Conservation (phyloP, 2,113 vertebrate genomes). For the Ifrita kowaldi region DNA sequence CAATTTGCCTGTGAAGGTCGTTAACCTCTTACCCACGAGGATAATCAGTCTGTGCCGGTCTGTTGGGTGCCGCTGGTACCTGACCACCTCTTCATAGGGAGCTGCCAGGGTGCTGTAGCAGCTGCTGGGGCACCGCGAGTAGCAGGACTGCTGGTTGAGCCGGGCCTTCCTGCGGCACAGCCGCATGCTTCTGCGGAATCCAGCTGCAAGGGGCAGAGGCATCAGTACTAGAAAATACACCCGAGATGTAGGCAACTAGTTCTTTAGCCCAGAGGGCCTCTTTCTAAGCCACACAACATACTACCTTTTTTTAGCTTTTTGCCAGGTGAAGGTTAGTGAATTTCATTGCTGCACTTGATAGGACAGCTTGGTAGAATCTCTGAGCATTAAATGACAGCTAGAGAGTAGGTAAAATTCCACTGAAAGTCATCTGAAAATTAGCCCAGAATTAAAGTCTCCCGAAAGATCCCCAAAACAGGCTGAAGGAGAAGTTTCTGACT, state of each 20-base stretch:
- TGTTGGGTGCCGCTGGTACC: slow-evolving; percentile 80
- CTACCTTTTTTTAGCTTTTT: not conserved
- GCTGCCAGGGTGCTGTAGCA: slow-evolving; percentile 60
- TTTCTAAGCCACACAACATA: not conserved
- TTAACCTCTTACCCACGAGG: slow-evolving; percentile 81
- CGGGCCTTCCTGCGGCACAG: slow-evolving; percentile 80
- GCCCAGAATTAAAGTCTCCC: not conserved
- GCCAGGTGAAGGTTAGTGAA: not conserved
- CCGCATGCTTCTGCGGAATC: slow-evolving; percentile 90
- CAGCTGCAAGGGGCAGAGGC: slow-evolving; percentile 71
- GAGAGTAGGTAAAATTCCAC: not conserved
- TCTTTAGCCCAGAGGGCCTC: not conserved
- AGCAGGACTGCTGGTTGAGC: slow-evolving; percentile 61
- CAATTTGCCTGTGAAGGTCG: not conserved
- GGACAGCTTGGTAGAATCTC: not conserved
- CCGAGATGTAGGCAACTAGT: fast-evolving
- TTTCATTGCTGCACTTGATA: not conserved
- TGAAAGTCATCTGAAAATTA: not conserved
- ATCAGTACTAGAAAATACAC: not conserved
- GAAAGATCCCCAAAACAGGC: not conserved
- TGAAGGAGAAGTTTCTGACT: not conserved
- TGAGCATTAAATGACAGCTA: not conserved
- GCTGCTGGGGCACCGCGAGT: slow-evolving; percentile 62
- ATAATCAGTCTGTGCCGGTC: slow-evolving; percentile 83
- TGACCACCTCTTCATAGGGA: slow-evolving; percentile 90